Base-by-base conservation (phyloP, 2,888 invertebrate species). In the Nephrotoma appendiculata region DNA sequence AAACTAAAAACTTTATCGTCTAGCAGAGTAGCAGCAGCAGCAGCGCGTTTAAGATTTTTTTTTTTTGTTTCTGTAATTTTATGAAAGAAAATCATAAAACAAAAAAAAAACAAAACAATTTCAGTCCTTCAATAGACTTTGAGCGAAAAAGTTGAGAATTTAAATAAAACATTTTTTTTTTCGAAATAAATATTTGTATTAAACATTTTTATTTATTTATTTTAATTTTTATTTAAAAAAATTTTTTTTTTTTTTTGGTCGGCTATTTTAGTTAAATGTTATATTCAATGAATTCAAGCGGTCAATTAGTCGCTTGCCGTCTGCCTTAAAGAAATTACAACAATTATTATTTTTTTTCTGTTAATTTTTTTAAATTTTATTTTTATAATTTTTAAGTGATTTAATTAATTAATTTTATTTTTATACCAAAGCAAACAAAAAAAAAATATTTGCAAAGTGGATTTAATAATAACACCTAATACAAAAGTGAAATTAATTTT, bases 221-320 rank as follows among this genome's bases (percentile, higher is more conserved):
- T 57, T 48, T 41, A 52, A 52, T 86, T 86, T 86, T 19, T 57
- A n/a, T 31, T 5, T 19, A 31, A 7, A 45, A 31, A 48, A 41
- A 57, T 57, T 57, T 86, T 86, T 86, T 86, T 7, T 41, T 86
- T 71, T 71, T n/a, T 19, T 71, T 71, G 19, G 9, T 71, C 71
- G 31, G 31, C 11, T 71, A 9, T 71, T 19, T 31, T 71, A 71
- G 9, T 71, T 57, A 57, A 31, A 57, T 57, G 52, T 57, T 71
- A 71, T 31, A 31, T 31, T 9, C 71, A 11, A 71, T 71, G 71
- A 71, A 71, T 71, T 31, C 31, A 71, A 71, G 88, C 89, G 90
- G 89, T 91, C 90, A 91, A 91, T 91, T 91, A 90, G 88, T 89
- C 89, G 89, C 89, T 90, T 89, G 90, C 90, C 89, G 89, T 91